phyloP scores from a whole-genome alignment of 92 coral and sea anemone species.

The Zoanthus sansibaricus region DNA sequence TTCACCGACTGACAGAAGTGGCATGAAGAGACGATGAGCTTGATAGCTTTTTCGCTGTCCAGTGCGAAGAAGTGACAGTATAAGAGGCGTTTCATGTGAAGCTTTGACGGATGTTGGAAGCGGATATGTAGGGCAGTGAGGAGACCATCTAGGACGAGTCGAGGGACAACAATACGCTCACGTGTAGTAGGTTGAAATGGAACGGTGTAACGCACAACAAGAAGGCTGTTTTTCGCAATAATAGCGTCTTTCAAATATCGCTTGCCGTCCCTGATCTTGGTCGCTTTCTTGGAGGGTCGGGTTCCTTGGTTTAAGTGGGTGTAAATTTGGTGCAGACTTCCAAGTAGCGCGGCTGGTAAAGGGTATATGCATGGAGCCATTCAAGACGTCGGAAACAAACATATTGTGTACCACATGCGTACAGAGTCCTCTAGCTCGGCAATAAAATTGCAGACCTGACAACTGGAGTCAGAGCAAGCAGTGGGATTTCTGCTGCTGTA shows the following conservation, averaged over 20 bases:
- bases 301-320: constrained; percentile 62
- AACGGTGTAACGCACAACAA: neutral
- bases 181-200: constrained; percentile 39
- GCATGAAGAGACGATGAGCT: constrained; percentile 39
- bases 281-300: constrained; percentile 62
- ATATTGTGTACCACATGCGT: no score
- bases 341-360: no score
- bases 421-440: no score
- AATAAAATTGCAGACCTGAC: no score
- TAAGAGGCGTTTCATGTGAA: constrained; percentile 50
- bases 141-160: constrained; percentile 32
- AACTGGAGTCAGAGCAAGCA: no score
- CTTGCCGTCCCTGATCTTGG: constrained; percentile 55
- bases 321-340: constrained; percentile 45
- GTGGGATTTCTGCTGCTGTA: no score
- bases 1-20: no score
- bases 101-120: constrained; percentile 55
- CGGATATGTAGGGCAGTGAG: constrained; percentile 44
- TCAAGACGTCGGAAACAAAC: no score
- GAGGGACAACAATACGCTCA: constrained; percentile 33
- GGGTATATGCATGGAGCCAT: no score
- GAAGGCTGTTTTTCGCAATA: constrained; percentile 43
- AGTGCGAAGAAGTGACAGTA: constrained; percentile 57
- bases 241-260: constrained; percentile 64
- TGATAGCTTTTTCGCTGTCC: constrained; percentile 48